These are phyloP conservation scores for Anthophora plumipes DNA, from an alignment of 2,888 invertebrate genomes.

Conservation along the genomic window DNA sequence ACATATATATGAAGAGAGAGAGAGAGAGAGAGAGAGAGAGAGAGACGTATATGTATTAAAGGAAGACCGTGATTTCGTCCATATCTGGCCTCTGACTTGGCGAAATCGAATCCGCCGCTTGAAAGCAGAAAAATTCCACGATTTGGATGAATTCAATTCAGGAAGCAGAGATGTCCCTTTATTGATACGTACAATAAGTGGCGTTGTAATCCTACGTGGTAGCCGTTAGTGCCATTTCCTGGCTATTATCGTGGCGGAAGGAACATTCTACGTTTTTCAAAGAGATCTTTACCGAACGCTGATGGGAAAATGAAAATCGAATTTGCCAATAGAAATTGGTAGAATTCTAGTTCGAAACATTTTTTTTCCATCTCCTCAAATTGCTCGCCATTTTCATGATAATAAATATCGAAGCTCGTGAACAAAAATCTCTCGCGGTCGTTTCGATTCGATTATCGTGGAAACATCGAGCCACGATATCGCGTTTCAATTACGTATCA, in stretches of 20 bases:
- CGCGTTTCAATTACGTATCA: neutral
- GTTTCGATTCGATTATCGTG: neutral
- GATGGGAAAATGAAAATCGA: neutral
- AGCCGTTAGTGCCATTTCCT: neutral
- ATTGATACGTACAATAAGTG: conserved; percentile 1
- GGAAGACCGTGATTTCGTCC: conserved; percentile 31
- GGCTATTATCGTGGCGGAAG: neutral
- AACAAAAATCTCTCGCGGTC: no score
- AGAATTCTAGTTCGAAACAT: neutral
- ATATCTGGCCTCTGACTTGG: conserved; percentile 16
- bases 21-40: no score
- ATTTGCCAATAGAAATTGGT: neutral
- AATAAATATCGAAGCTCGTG: neutral
- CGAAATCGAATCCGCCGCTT: conserved; percentile 12
- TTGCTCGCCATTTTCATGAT: neutral
- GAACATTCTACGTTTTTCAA: neutral
- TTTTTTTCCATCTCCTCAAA: no score
- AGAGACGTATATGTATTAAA: conserved; percentile 15
- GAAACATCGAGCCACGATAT: neutral
- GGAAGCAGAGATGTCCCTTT: conserved; percentile 8
- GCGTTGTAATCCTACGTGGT: neutral
- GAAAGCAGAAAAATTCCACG: conserved; percentile 20
- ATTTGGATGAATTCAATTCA: neutral
- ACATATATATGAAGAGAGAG: conserved; percentile 1
- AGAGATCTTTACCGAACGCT: neutral